Percentiles rank a stretch among this genome's conserved stretches.
Conservation (phyloP, 2,797 vertebrate genomes). For the Girardinus metallicus region DNA sequence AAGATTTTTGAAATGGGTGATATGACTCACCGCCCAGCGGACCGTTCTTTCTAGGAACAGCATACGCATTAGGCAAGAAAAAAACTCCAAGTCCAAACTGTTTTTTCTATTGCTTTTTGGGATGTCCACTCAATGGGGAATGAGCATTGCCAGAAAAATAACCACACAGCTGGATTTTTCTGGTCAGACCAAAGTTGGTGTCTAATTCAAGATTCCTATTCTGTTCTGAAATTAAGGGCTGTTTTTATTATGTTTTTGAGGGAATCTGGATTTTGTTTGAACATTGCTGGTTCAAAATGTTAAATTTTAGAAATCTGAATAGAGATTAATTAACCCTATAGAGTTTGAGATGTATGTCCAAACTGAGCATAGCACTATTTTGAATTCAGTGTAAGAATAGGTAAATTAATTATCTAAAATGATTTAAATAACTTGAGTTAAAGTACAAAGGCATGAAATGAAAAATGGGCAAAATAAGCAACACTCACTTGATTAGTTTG, state of each 20-base stretch:
- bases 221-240: neutral
- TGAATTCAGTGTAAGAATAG: neutral
- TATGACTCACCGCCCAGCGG: neutral
- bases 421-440: neutral
- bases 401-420: neutral
- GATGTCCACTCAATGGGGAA: neutral
- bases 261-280: neutral
- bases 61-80: neutral
- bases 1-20: neutral
- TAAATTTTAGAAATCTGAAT: neutral
- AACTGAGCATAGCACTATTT: neutral
- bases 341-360: neutral
- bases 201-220: neutral
- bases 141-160: no score
- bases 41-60: neutral
- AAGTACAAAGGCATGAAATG: neutral
- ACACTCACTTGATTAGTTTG: neutral
- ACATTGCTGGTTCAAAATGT: neutral
- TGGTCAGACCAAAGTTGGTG: neutral
- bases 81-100: neutral
- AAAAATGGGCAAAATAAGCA: neutral
- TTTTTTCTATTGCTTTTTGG: neutral
- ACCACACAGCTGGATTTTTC: neutral
- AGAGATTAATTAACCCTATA: neutral
- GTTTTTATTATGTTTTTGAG: neutral